phyloP scores from a whole-genome alignment of 2,797 vertebrate genomes.

The Rhynchonycteris naso region DNA sequence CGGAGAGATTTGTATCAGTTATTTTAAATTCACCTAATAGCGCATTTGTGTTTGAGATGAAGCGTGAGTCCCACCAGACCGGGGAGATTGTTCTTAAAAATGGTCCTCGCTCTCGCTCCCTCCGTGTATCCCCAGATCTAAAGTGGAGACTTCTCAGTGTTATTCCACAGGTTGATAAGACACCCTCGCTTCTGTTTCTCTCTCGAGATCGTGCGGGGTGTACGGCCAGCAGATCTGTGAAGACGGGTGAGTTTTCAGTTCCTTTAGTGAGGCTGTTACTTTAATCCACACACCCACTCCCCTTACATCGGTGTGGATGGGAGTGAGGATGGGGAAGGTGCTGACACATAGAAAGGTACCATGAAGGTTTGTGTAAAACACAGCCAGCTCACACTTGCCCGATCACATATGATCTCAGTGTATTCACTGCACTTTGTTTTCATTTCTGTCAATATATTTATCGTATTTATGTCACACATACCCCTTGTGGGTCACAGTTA shows the following conservation, averaged over 20 bases:
- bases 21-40: conserved; percentile 77
- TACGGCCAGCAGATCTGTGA: background rate
- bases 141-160: conserved; percentile 42
- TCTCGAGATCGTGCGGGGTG: background rate
- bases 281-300: fast-evolving
- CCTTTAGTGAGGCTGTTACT: background rate
- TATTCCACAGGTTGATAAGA: background rate
- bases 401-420: background rate
- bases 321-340: background rate
- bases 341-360: background rate
- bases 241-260: conserved; percentile 8
- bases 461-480: background rate
- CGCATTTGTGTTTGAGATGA: conserved; percentile 78
- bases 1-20: conserved; percentile 78
- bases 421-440: background rate
- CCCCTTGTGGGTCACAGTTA: background rate
- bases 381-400: background rate
- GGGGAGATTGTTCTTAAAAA: conserved; percentile 74
- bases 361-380: background rate
- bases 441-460: background rate
- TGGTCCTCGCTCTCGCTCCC: background rate
- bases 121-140: conserved; percentile 21
- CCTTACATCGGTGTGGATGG: background rate
- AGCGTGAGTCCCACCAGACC: conserved; percentile 66
- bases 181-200: conserved; percentile 2